phyloP scores from a whole-genome alignment of 2,888 invertebrate genomes.

The Xylota sylvarum region DNA sequence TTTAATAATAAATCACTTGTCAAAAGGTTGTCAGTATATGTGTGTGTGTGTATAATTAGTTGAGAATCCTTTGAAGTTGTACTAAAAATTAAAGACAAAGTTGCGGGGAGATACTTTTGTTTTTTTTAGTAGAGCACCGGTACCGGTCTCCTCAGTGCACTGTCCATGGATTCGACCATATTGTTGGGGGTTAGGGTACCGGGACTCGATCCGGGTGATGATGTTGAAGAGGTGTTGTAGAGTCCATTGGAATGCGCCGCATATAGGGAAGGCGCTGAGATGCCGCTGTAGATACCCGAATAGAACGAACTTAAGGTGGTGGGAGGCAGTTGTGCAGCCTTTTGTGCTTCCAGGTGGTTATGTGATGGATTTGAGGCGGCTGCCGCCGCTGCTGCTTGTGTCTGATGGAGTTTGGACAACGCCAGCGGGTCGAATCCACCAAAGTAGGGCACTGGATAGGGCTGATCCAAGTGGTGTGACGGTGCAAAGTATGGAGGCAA shows the following conservation, averaged over 20 bases:
- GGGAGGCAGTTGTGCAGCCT: conserved; percentile 84
- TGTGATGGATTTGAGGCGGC: conserved; percentile 83
- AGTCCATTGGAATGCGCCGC: conserved; percentile 84
- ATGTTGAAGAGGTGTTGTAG: conserved; percentile 84
- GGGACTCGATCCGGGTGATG: conserved; percentile 85
- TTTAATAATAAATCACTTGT: conserved; percentile 25
- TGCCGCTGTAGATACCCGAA: conserved; percentile 84
- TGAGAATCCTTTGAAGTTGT: conserved; percentile 67
- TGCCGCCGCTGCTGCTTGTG: conserved; percentile 83
- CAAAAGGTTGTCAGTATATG: not conserved
- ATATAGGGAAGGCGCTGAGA: conserved; percentile 84
- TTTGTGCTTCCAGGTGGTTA: conserved; percentile 83
- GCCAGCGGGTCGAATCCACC: conserved; percentile 84
- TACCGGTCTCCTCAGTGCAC: conserved; percentile 83
- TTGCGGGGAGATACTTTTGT: no score
- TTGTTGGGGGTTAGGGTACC: conserved; percentile 83
- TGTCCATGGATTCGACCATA: conserved; percentile 83
- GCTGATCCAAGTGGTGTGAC: conserved; percentile 89
- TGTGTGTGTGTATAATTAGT: not conserved
- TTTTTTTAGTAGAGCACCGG: conserved; percentile 84
- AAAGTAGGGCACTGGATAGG: conserved; percentile 85
- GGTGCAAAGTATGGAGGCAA: conserved; percentile 91
- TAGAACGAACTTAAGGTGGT: conserved; percentile 84
- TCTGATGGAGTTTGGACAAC: conserved; percentile 84
- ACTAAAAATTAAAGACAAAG: conserved; percentile 49